Conservation (phyloP, 2,113 vertebrate species). For the Neogale vison region DNA sequence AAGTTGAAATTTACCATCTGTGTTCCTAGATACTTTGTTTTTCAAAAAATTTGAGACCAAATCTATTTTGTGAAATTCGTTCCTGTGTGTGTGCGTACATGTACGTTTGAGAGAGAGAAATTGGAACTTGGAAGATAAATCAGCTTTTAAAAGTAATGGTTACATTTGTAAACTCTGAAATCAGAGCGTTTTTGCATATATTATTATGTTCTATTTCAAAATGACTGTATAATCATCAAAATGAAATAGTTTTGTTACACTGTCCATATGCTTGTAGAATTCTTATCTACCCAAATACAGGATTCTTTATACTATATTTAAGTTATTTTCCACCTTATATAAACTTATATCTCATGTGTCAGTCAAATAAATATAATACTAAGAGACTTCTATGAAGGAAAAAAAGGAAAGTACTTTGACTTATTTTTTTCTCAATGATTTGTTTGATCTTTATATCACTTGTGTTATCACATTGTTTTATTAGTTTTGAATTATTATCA, state of each 20-base stretch:
- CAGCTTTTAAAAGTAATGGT: slow-evolving; percentile 13
- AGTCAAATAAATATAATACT: not conserved
- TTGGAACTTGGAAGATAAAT: not conserved
- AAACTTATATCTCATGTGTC: not conserved
- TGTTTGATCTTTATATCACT: not conserved
- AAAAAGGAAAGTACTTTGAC: not conserved
- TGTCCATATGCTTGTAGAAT: not conserved
- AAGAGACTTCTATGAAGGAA: not conserved
- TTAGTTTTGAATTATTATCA: not conserved
- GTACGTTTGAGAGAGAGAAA: not conserved
- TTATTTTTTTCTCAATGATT: not conserved
- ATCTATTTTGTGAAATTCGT: not conserved
- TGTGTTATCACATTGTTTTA: not conserved
- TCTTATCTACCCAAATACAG: not conserved
- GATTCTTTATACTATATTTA: not conserved
- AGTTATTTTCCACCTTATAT: not conserved
- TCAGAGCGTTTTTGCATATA: not conserved
- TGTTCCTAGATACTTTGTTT: not conserved
- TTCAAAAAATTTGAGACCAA: not conserved
- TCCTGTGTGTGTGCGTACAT: not conserved
- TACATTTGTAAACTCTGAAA: slow-evolving; percentile 41
- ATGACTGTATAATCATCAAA: not conserved
- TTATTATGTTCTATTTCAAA: not conserved
- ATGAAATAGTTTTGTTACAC: not conserved
- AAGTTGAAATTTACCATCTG: not conserved